phyloP scores from a whole-genome alignment of 2,888 invertebrate genomes.

The Meiosimyza platycephala region DNA sequence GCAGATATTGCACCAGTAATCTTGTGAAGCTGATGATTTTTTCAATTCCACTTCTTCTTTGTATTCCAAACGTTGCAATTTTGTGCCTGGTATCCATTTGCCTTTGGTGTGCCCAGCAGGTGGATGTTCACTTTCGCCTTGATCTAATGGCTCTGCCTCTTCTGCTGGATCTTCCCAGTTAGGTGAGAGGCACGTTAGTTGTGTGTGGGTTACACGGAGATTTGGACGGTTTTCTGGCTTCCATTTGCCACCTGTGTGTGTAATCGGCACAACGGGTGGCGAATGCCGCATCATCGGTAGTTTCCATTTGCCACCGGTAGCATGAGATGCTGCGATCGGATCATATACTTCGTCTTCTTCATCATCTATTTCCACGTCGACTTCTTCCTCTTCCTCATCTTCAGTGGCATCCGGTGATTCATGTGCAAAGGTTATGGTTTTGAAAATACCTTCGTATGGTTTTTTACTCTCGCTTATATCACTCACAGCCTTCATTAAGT shows the following conservation, averaged over 20 bases:
- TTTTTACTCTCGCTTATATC: slow-evolving; percentile 73
- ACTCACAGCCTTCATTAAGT: slow-evolving; percentile 75
- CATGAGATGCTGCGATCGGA: slow-evolving; percentile 61
- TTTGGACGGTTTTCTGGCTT: slow-evolving; percentile 71
- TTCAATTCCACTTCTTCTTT: slow-evolving; percentile 65
- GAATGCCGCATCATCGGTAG: slow-evolving; percentile 46
- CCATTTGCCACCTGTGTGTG: slow-evolving; percentile 80
- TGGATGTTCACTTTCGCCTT: slow-evolving; percentile 68
- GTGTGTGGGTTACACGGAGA: slow-evolving; percentile 51
- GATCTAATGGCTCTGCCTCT: slow-evolving; percentile 61
- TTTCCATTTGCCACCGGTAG: slow-evolving; percentile 53
- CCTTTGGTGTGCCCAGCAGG: slow-evolving; percentile 77
- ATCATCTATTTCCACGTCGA: slow-evolving; percentile 59
- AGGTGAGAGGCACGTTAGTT: slow-evolving; percentile 58
- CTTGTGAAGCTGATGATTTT: slow-evolving; percentile 46
- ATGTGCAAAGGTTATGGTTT: slow-evolving; percentile 57
- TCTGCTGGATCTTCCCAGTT: slow-evolving; percentile 72
- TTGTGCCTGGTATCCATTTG: slow-evolving; percentile 83
- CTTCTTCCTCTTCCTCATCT: slow-evolving; percentile 66
- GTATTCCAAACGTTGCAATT: slow-evolving; percentile 70
- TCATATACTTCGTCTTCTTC: slow-evolving; percentile 69
- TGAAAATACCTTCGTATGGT: slow-evolving; percentile 67
- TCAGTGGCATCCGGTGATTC: slow-evolving; percentile 55
- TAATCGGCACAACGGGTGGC: slow-evolving; percentile 69
- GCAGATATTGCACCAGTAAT: slow-evolving; percentile 84